Evolutionary conservation across 2,797 vertebrate species (phyloP).

Genomic region (Microctenopoma steveboyesi): DNA sequence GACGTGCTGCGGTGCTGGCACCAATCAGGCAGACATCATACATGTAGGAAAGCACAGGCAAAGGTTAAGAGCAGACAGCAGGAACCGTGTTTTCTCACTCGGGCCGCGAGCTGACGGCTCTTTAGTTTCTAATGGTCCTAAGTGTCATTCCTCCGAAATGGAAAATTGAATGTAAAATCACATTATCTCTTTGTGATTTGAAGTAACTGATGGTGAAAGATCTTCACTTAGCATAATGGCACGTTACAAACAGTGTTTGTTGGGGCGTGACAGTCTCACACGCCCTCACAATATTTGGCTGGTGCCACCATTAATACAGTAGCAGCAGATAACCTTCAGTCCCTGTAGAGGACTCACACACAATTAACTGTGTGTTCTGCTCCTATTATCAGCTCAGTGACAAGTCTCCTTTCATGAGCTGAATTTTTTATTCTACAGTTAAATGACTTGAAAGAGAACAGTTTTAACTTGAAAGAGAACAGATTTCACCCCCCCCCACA

Average conservation of each 20-base stretch:
- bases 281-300: constrained; percentile 41
- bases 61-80: constrained; percentile 27
- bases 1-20: constrained; percentile 7
- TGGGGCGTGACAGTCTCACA: constrained; percentile 45
- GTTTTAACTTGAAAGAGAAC: constrained; percentile 68
- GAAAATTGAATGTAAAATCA: constrained; percentile 32
- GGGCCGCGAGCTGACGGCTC: constrained; percentile 11
- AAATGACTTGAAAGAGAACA: constrained; percentile 66
- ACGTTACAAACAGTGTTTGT: constrained; percentile 54
- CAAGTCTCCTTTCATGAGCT: constrained; percentile 49
- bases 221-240: constrained; percentile 42
- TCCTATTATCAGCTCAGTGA: constrained; percentile 62
- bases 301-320: constrained; percentile 51
- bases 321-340: constrained; percentile 70
- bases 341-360: constrained; percentile 65
- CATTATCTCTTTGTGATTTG: constrained; percentile 32
- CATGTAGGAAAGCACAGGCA: constrained; percentile 9
- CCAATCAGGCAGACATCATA: constrained; percentile 21
- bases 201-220: constrained; percentile 45
- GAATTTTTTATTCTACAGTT: constrained; percentile 58
- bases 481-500: constrained; percentile 30
- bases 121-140: constrained; percentile 14
- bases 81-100: constrained; percentile 12
- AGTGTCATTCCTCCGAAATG: constrained; percentile 16
- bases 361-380: constrained; percentile 58